Evolutionary conservation across 2,888 invertebrate genomes (phyloP), one percentile per base, ranked within the genome.

Genomic region (Taenaris catops): DNA sequence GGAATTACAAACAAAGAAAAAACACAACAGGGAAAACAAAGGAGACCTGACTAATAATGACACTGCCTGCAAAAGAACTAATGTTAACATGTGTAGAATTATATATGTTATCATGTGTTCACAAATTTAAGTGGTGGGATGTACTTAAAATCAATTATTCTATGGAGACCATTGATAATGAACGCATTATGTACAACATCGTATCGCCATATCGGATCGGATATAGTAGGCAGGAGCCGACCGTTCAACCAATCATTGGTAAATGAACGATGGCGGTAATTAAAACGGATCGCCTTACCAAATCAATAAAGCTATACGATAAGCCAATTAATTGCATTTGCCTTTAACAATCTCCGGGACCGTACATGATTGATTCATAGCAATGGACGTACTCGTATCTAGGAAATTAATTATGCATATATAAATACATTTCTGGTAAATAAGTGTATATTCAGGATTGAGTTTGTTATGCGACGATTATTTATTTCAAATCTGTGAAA

Each of bases 211-310:
- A 19, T 39, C 34, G 36, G 23, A 36, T 37, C 29, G 24, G 16
- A 37, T 34, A 17, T 23, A 25, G 25, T 27, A 34, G 19, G 29
- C 25, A 25, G 6, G 31, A 20, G 25, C 12, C 35, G 43, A 42
- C 38, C 39, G 35, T 32, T 41, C 31, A 71, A 60, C 75, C 79
- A 81, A 83, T 81, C 80, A 78, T 57, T 63, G 61, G 70, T 69
- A 72, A 78, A 80, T 80, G 74, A 80, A 71, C 75, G 73, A 79
- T 76, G 76, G 58, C 55, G 66, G 74, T 79, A 84, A 84, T 84
- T 84, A 84, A 81, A 81, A 78, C 72, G 75, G 81, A 83, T 84
- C 81, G 74, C 74, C 79, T 83, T 84, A 80, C 84, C 60, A 58
- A 81, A 80, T 81, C 84, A 84, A 84, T 83, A 81, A 75, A 68